Base-by-base conservation (phyloP, 2,113 vertebrate genomes). In the Tyto alba region DNA sequence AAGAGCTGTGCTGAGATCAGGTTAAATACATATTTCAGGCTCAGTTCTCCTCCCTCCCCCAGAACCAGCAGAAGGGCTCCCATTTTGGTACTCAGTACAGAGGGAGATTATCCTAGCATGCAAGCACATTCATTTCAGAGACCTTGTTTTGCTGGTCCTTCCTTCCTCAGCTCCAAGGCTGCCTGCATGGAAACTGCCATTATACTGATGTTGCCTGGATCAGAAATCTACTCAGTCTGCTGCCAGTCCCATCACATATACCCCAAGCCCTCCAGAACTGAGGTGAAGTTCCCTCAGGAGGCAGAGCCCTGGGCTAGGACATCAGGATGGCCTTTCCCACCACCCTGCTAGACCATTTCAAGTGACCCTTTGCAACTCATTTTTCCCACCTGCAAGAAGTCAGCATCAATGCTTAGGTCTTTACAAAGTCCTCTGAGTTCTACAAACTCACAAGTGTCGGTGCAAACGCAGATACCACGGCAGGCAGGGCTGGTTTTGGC, bases 331-430 rank as follows among this genome's bases (percentile, higher is more conserved):
- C 55, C 26, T 55, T 69, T 64, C 32, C 63, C 89, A 69, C 10
- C 50, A 38, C 47, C 41, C 26, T 8, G 8, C 30, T 27, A 38
- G 20, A 43, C 13, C 40, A 6, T 73, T 64, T 14, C 67, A 45
- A 18, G 18, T 19, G 6, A 88, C 36, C 16, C 52, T 93, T 68
- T 48, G 22, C 27, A 53, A 60, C 9, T 23, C 34, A 5, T 83
- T 68, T 77, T 57, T 73, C 21, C 56, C 14, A n/a, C 36, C 23
- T 71, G 16, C 0, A 0, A 85, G 52, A 63, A 43, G 11, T 20
- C 60, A 16, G 1, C 17, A 3, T 19, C 0, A 0, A 22, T 21
- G 20, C 12, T 12, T 1, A 30, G 73, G 22, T 43, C 71, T 82
- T 32, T 68, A 20, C 41, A 20, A 62, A 66, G 45, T 8, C 17